Percentiles rank a stretch among this genome's conserved stretches.
phyloP scores from a whole-genome alignment of 2,888 invertebrate genomes.

The Adineta ricciae region DNA sequence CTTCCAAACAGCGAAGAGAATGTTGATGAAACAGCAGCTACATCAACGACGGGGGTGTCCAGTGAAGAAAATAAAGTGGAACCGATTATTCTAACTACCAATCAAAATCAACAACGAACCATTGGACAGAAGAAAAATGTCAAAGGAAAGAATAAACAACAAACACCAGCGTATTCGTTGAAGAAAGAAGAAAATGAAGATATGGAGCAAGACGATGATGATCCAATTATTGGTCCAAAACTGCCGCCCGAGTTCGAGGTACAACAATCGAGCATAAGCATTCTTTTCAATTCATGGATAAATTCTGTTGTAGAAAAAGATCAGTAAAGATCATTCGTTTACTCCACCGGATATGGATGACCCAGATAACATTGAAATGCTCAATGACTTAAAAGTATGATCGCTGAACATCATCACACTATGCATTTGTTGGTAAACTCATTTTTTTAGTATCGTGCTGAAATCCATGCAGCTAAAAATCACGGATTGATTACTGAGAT shows the following conservation, averaged over 20 bases:
- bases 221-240: slow-evolving; percentile 2
- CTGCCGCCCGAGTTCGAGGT: slow-evolving; percentile 11
- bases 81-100: neutral
- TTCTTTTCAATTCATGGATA: neutral
- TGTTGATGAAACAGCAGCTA: neutral
- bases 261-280: neutral
- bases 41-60: neutral
- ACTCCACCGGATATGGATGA: slow-evolving; percentile 14
- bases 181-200: neutral
- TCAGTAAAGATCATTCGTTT: neutral
- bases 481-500: neutral
- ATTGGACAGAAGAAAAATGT: neutral
- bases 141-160: neutral
- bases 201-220: neutral
- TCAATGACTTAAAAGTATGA: slow-evolving; percentile 11
- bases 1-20: neutral
- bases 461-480: slow-evolving; percentile 23
- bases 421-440: neutral
- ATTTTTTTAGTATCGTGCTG: slow-evolving; percentile 4
- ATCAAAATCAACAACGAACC: neutral
- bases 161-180: neutral
- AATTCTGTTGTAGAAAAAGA: neutral
- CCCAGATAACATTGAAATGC: neutral
- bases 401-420: neutral
- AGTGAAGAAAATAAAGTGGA: neutral